A percentile compares a stretch with the other conserved stretches of the same genome.
Evolutionary conservation across 1,140 invertebrate species (phyloP).

Genomic region (Hycleus cichorii): DNA sequence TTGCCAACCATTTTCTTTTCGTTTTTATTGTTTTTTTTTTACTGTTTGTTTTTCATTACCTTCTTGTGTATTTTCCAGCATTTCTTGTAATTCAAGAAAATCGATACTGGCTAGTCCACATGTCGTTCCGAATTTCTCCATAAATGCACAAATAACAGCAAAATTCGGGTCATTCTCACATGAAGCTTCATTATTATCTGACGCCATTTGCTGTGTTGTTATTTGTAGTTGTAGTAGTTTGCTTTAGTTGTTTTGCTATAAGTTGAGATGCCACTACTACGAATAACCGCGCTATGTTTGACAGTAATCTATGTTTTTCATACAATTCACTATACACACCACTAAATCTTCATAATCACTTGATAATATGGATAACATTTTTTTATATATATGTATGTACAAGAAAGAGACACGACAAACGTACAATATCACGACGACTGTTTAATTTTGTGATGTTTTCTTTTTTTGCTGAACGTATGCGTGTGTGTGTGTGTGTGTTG

Average conservation of each 20-base stretch:
- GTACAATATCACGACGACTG: too few relatives aligned
- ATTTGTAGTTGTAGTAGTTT: too few relatives aligned
- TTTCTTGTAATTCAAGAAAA: conserved; percentile 75
- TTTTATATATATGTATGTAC: too few relatives aligned
- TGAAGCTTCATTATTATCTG: conserved; percentile 68
- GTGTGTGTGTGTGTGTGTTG: too few relatives aligned
- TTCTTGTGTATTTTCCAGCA: conserved; percentile 81
- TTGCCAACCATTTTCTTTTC: not conserved
- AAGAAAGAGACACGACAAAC: too few relatives aligned
- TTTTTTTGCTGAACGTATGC: too few relatives aligned
- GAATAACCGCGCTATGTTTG: too few relatives aligned
- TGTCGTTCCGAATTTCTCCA: conserved; percentile 77
- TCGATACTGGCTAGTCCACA: conserved; percentile 69
- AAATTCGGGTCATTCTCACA: conserved; percentile 93
- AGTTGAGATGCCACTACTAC: not conserved
- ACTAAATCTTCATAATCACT: too few relatives aligned
- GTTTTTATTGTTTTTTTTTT: conserved; percentile 1
- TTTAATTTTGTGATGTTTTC: too few relatives aligned
- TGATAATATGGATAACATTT: too few relatives aligned
- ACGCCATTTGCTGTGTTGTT: conserved; percentile 60
- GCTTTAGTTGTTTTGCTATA: not conserved
- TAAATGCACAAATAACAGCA: conserved; percentile 89
- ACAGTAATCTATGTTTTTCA: too few relatives aligned
- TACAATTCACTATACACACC: too few relatives aligned
- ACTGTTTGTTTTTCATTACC: conserved; percentile 49